Evolutionary conservation across 2,113 vertebrate genomes (phyloP).

Genomic region (Nycticorax nycticorax): DNA sequence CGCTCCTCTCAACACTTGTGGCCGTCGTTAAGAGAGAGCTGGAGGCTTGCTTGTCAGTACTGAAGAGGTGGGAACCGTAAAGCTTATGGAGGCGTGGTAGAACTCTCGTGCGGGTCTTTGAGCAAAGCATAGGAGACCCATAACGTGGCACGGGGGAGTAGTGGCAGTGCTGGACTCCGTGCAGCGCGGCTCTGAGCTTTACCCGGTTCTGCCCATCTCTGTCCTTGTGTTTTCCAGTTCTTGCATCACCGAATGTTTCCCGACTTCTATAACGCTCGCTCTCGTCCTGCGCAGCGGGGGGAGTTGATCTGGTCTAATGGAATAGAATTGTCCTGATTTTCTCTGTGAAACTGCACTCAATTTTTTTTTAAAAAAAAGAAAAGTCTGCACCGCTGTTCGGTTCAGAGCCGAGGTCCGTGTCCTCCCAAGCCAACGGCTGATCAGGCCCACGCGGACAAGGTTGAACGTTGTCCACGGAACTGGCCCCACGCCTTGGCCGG

Average conservation of each 20-base stretch:
- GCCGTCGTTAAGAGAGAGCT: not conserved
- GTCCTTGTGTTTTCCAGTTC: not conserved
- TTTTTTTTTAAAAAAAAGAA: too few relatives aligned
- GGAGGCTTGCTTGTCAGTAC: not conserved
- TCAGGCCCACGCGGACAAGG: not conserved
- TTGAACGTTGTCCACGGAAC: rapidly evolving
- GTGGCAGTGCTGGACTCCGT: not conserved
- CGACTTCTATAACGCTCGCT: not conserved
- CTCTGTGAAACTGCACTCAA: not conserved
- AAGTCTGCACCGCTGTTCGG: not conserved
- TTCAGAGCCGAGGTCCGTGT: not conserved
- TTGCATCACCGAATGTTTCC: not conserved
- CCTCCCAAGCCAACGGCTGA: rapidly evolving
- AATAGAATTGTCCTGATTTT: not conserved
- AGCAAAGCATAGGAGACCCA: not conserved
- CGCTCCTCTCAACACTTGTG: not conserved
- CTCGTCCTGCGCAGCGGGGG: not conserved
- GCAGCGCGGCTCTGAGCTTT: not conserved
- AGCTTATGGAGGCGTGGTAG: not conserved
- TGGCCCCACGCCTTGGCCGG: not conserved
- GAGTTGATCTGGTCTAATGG: not conserved
- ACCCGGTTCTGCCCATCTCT: not conserved
- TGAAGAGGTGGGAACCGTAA: not conserved
- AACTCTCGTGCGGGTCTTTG: not conserved
- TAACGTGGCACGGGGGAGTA: not conserved